Evolutionary conservation across 2,113 vertebrate genomes (phyloP).

Genomic region (Zapus hudsonius): DNA sequence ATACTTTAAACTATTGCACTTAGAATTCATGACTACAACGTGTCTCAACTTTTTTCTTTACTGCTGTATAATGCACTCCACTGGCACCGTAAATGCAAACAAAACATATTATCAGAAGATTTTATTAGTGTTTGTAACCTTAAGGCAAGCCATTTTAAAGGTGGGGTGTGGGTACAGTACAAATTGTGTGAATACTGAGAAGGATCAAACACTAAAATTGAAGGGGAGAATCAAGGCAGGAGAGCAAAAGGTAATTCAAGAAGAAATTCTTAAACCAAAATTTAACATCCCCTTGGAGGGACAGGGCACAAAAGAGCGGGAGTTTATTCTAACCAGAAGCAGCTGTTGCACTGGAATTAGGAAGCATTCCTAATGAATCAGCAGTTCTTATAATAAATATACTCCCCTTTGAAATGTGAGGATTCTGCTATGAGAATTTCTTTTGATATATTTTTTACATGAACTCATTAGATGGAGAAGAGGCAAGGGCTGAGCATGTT

Average conservation of each 20-base stretch:
- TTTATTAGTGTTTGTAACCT: constrained; percentile 59
- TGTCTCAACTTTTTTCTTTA: constrained; percentile 63
- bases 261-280: constrained; percentile 61
- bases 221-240: not conserved
- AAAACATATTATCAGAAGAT: constrained; percentile 61
- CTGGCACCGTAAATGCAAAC: constrained; percentile 64
- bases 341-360: constrained; percentile 82
- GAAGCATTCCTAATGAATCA: constrained; percentile 83
- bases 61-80: constrained; percentile 37
- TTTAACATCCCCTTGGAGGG: constrained; percentile 66
- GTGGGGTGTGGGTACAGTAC: constrained; percentile 5
- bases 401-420: constrained; percentile 84
- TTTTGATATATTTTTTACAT: constrained; percentile 84
- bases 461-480: constrained; percentile 80
- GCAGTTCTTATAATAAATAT: constrained; percentile 84
- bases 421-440: constrained; percentile 82
- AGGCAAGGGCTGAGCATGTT: constrained; percentile 47
- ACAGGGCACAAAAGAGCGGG: constrained; percentile 67
- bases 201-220: constrained; percentile 33
- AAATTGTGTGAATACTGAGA: constrained; percentile 45
- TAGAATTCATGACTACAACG: constrained; percentile 54
- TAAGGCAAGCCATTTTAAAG: constrained; percentile 58
- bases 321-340: constrained; percentile 77
- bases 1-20: constrained; percentile 54
- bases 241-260: constrained; percentile 38